Percentiles rank a stretch among this genome's conserved stretches.
Evolutionary conservation across 2,888 invertebrate species (phyloP).

Genomic region (Thymelicus sylvestris): DNA sequence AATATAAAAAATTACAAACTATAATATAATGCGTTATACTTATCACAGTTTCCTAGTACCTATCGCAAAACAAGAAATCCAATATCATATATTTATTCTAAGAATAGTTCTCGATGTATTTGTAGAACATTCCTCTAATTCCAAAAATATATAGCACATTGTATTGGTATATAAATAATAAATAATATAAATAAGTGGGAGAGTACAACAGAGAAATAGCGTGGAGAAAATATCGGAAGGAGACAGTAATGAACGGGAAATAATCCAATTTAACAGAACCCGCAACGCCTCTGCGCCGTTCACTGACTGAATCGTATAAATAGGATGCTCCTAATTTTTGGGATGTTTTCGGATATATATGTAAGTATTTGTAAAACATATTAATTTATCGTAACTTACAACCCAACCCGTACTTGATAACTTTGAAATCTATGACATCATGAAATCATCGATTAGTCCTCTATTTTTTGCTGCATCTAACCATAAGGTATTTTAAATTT

Average conservation of each 20-base stretch:
- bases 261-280: slow-evolving; percentile 32
- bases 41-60: too few species aligned
- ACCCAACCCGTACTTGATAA: too few species aligned
- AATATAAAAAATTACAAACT: too few species aligned
- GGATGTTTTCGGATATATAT: neutral
- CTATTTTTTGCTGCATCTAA: too few species aligned
- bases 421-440: too few species aligned
- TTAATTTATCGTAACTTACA: too few species aligned
- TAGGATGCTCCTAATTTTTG: slow-evolving; percentile 3
- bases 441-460: too few species aligned
- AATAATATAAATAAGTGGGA: slow-evolving; percentile 14
- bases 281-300: slow-evolving; percentile 20
- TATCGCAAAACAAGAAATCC: too few species aligned
- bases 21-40: too few species aligned
- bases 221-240: slow-evolving; percentile 21
- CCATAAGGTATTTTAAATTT: too few species aligned
- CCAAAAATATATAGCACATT: slow-evolving; percentile 3
- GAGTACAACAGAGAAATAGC: slow-evolving; percentile 14
- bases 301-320: slow-evolving; percentile 5
- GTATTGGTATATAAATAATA: neutral
- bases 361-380: too few species aligned
- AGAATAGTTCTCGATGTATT: neutral
- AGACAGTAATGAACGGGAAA: slow-evolving; percentile 28
- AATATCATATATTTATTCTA: too few species aligned
- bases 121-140: neutral